phyloP scores from a whole-genome alignment of 2,797 vertebrate genomes.

The Arrhamphus sclerolepis region DNA sequence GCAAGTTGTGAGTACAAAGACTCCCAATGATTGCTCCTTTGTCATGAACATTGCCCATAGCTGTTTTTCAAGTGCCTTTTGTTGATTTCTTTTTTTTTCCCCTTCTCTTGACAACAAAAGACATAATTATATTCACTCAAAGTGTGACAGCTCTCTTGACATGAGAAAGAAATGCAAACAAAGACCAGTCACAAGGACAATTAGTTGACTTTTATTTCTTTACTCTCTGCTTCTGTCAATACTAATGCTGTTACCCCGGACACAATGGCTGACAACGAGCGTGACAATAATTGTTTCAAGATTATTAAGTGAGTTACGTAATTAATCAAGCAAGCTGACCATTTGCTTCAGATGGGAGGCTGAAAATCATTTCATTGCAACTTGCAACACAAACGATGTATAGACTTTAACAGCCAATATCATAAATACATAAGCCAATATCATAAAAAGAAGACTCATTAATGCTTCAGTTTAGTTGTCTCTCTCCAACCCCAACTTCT shows the following conservation, averaged over 20 bases:
- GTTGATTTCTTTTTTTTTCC: not conserved
- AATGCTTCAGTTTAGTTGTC: too few relatives aligned
- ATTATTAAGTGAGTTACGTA: slow-evolving; percentile 31
- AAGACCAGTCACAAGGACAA: slow-evolving; percentile 6
- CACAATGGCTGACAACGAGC: slow-evolving; percentile 12
- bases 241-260: slow-evolving; percentile 19
- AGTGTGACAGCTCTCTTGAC: slow-evolving; percentile 10
- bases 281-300: slow-evolving; percentile 24
- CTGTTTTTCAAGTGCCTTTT: slow-evolving; percentile 4
- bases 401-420: too few relatives aligned
- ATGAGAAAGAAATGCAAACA: slow-evolving; percentile 10
- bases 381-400: slow-evolving; percentile 10
- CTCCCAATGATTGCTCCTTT: slow-evolving; percentile 12
- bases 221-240: slow-evolving; percentile 5
- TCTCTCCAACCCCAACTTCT: too few relatives aligned
- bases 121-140: slow-evolving; percentile 26
- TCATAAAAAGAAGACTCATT: too few relatives aligned
- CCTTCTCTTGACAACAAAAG: slow-evolving; percentile 24
- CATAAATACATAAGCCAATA: too few relatives aligned
- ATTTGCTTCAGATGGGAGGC: too few relatives aligned
- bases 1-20: slow-evolving; percentile 10
- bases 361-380: not conserved
- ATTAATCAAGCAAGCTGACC: slow-evolving; percentile 33
- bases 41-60: slow-evolving; percentile 12
- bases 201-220: slow-evolving; percentile 11